These are phyloP conservation scores for Callopanchax toddi DNA, from an alignment of 2,113 vertebrate genomes.

Conservation along the genomic window DNA sequence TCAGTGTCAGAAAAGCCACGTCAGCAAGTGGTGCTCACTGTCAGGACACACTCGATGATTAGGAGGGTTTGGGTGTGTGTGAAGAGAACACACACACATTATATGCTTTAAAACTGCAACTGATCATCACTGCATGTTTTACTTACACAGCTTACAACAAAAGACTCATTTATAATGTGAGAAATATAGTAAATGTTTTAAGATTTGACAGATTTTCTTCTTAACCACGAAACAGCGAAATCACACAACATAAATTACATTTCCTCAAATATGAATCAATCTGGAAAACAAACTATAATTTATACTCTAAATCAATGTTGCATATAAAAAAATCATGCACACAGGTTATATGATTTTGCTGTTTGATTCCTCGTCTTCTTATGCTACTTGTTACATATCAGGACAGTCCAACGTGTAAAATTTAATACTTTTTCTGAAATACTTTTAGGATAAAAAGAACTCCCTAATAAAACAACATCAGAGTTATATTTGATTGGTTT, in stretches of 20 bases:
- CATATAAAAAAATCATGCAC: too few relatives aligned
- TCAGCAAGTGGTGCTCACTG: slow-evolving; percentile 21
- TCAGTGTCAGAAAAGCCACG: slow-evolving; percentile 36
- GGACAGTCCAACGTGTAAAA: too few relatives aligned
- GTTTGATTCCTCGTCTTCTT: too few relatives aligned
- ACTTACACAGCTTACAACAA: too few relatives aligned
- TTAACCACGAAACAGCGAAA: background rate
- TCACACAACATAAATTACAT: background rate
- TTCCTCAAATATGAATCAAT: background rate
- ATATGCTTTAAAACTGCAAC: slow-evolving; percentile 7
- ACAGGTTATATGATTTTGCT: too few relatives aligned
- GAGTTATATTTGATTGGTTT: background rate
- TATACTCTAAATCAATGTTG: background rate
- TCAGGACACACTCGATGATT: background rate
- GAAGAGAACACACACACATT: background rate
- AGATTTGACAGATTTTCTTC: slow-evolving; percentile 9
- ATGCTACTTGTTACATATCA: too few relatives aligned
- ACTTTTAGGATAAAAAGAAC: background rate
- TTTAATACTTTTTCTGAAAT: background rate
- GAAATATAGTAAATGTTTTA: slow-evolving; percentile 2
- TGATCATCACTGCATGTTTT: too few relatives aligned
- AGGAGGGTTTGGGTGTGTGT: background rate
- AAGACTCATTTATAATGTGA: too few relatives aligned
- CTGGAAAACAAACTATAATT: too few relatives aligned
- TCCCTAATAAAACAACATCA: too few relatives aligned